Evolutionary conservation across 2,113 vertebrate species (phyloP), one percentile per base, ranked within the genome.

Genomic region (Piprites chloris): DNA sequence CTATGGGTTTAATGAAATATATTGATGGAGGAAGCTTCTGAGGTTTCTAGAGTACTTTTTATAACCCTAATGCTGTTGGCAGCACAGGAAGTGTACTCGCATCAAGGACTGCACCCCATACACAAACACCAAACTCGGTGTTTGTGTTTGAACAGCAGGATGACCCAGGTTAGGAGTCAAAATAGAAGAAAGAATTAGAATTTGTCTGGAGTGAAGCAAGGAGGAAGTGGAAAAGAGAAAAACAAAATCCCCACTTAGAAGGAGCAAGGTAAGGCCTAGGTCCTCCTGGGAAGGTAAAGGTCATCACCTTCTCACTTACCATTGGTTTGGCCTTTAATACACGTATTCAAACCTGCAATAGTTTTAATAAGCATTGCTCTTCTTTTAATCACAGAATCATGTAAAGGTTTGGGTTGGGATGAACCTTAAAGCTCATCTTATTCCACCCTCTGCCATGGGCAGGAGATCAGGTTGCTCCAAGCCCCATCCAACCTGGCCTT

Each of bases 31-130:
- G 32, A 85, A 55, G 27, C 39, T 94, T 77, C 67, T 55, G 37
- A 90, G 65, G 63, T 81, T 85, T 89, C 68, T 78, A 61, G 52
- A 75, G 67, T 73, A 65, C 62, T 90, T 93, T 84, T 88, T 85
- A 88, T 53, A 65, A 88, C 39, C 49, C 33, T 33, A 55, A 75
- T 52, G 42, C 59, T 73, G 90, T 20, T 77, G 58, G 62, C 56
- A 91, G 85, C 66, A 49, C 35, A 59, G 56, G 72, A 92, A 81
- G 42, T 7, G 20, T 62, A 53, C 14, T 49, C 37, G 24, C 59
- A 75, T 85, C 74, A 50, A 74, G 66, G n/a, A 53, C 7, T 44
- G 75, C 67, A 85, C 28, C 24, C 46, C 42, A 33, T 24, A 47
- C 9, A 37, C 50, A 77, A 88, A 47, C 35, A 75, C 14, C 6